phyloP scores from a whole-genome alignment of 2,113 vertebrate species.

The Podilymbus podiceps region DNA sequence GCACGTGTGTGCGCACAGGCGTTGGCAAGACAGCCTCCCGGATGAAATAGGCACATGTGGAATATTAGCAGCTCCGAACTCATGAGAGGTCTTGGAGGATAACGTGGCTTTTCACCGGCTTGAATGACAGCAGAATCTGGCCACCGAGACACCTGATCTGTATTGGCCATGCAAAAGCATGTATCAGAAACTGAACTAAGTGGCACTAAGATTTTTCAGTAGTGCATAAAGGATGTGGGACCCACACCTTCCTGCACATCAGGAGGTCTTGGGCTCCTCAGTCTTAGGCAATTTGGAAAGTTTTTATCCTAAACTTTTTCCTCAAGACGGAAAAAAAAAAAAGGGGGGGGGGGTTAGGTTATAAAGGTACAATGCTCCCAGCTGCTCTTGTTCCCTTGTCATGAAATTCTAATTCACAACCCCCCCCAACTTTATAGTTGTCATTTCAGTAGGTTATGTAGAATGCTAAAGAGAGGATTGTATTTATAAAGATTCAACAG shows the following conservation, averaged over 20 bases:
- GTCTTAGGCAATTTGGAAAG: not conserved
- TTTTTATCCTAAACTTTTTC: not conserved
- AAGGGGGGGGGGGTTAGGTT: not conserved
- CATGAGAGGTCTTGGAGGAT: rapidly evolving
- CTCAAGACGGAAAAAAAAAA: not conserved
- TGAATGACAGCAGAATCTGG: not conserved
- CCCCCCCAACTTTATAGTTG: not conserved
- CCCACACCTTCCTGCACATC: not conserved
- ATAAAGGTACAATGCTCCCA: not conserved
- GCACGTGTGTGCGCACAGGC: rapidly evolving
- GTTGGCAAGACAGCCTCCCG: not conserved
- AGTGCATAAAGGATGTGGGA: not conserved
- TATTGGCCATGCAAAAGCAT: not conserved
- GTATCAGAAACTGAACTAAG: not conserved
- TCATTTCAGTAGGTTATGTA: not conserved
- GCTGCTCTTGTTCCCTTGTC: not conserved
- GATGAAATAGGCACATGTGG: not conserved
- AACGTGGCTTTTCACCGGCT: not conserved
- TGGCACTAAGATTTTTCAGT: not conserved
- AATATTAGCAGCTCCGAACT: not conserved
- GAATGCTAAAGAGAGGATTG: not conserved
- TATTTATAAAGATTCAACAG: not conserved
- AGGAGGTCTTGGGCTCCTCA: not conserved
- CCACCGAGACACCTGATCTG: not conserved
- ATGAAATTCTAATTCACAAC: not conserved